A percentile compares a stretch with the other conserved stretches of the same genome.
Conservation (phyloP, 1,140 invertebrate genomes). For the Drosophila ironensis region DNA sequence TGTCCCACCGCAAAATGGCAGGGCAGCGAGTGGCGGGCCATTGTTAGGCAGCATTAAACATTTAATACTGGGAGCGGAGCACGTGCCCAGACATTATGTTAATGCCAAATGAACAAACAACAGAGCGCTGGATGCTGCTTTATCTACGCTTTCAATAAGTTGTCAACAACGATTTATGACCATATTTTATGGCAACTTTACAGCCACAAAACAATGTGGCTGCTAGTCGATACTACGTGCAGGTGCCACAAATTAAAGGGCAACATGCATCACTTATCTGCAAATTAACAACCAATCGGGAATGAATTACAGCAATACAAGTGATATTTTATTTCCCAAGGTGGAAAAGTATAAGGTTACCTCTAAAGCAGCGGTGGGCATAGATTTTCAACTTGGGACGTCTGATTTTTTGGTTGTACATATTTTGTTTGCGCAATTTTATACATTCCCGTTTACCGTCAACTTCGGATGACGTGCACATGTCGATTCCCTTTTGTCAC, state of each 20-base stretch:
- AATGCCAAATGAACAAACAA: constrained; percentile 41
- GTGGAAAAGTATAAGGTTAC: no score
- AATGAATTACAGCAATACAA: neutral
- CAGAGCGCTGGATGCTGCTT: constrained; percentile 20
- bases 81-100: constrained; percentile 47
- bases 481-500: no score
- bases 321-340: no score
- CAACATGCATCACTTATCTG: neutral
- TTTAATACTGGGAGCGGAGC: constrained; percentile 34
- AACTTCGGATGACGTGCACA: no score
- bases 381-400: no score
- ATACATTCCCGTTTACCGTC: no score
- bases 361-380: no score
- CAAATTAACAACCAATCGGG: neutral
- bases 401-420: no score
- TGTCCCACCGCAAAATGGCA: constrained; percentile 30
- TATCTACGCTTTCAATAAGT: constrained; percentile 66
- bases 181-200: constrained; percentile 54
- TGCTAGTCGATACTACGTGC: constrained; percentile 59
- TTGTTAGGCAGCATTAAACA: constrained; percentile 36
- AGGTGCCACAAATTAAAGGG: constrained; percentile 39
- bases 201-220: constrained; percentile 44
- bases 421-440: no score
- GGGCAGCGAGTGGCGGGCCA: constrained; percentile 21
- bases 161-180: constrained; percentile 60